Percentiles rank a stretch among this genome's conserved stretches.
phyloP scores from a whole-genome alignment of 2,888 invertebrate genomes.

The Luperina testacea region DNA sequence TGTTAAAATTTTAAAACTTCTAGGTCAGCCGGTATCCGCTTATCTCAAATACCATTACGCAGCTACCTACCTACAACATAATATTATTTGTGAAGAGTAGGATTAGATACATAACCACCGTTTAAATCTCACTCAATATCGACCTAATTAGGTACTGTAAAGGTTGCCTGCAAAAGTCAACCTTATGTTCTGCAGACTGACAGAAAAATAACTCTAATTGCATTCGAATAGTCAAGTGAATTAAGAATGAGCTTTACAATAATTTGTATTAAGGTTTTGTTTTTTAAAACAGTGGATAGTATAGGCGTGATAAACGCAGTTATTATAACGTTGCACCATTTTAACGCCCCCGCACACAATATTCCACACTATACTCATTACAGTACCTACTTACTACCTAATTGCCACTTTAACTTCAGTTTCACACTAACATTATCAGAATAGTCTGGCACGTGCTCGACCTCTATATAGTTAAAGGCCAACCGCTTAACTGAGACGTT shows the following conservation, averaged over 20 bases:
- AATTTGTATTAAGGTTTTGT: neutral
- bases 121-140: neutral
- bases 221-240: neutral
- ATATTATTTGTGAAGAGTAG: conserved; percentile 2
- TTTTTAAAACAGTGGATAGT: too few relatives aligned
- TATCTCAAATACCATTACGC: neutral
- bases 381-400: too few relatives aligned
- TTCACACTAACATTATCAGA: neutral
- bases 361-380: too few relatives aligned
- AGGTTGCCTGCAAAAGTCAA: neutral
- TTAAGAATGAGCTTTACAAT: neutral
- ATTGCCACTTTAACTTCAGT: neutral
- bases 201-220: neutral
- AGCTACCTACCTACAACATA: neutral
- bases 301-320: neutral
- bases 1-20: conserved; percentile 3
- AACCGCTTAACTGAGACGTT: too few relatives aligned
- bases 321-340: neutral
- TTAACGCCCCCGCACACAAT: too few relatives aligned
- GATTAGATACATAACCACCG: neutral
- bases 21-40: neutral
- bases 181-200: too few relatives aligned
- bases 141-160: too few relatives aligned
- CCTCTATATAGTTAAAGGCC: too few relatives aligned
- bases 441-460: too few relatives aligned